phyloP scores from a whole-genome alignment of 2,797 vertebrate genomes.

The Dermochelys coriacea region DNA sequence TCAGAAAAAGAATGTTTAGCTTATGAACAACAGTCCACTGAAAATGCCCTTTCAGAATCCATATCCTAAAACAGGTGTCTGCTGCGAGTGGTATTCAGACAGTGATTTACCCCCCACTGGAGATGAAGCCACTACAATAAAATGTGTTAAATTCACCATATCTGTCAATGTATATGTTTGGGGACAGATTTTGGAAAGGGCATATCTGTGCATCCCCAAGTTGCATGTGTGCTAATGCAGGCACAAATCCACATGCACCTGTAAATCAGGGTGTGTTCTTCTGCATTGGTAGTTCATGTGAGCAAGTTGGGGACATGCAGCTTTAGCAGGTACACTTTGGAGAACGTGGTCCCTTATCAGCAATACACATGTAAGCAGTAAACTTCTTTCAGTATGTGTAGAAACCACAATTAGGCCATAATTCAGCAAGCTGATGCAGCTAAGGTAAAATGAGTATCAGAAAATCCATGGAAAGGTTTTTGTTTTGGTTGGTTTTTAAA shows the following conservation, averaged over 20 bases:
- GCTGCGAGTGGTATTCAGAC: not conserved
- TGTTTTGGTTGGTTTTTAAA: not conserved
- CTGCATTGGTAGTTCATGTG: not conserved
- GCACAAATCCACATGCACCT: not conserved
- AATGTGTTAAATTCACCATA: not conserved
- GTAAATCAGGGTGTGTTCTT: not conserved
- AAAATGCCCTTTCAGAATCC: not conserved
- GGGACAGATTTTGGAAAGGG: not conserved
- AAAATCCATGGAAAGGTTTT: not conserved
- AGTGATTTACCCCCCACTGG: not conserved
- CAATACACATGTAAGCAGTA: not conserved
- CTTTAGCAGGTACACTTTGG: not conserved
- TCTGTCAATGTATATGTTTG: not conserved
- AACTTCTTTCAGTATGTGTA: not conserved
- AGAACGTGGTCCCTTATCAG: not conserved
- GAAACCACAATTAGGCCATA: not conserved
- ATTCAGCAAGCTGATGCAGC: slow-evolving; percentile 41
- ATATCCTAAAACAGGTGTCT: not conserved
- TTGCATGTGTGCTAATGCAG: not conserved
- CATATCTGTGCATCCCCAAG: not conserved
- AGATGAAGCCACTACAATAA: not conserved
- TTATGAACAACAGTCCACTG: not conserved
- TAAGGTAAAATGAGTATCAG: slow-evolving; percentile 1
- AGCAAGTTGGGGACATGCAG: not conserved
- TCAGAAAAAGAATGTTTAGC: not conserved